phyloP scores from a whole-genome alignment of 2,113 vertebrate species.

The Oncorhynchus keta region DNA sequence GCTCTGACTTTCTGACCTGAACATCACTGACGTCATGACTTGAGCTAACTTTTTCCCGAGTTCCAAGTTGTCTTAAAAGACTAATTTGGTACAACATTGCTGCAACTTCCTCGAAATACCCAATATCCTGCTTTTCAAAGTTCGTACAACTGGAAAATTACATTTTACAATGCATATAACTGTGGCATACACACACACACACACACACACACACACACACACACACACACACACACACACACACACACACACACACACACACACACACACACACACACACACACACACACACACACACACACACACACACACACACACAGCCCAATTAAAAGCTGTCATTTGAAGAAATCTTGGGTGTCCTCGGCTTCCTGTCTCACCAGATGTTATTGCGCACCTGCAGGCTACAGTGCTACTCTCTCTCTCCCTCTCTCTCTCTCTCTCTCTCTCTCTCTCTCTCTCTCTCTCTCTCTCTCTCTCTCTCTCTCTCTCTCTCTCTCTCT shows the following conservation, averaged over 20 bases:
- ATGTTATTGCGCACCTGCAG: slow-evolving; percentile 85
- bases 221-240: background rate
- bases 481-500: no score
- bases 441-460: no score
- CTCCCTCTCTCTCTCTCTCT: no score
- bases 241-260: slow-evolving; percentile 27
- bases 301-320: slow-evolving; percentile 52
- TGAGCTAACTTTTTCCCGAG: no score
- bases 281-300: slow-evolving; percentile 2
- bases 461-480: no score
- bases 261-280: slow-evolving; percentile 40
- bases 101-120: background rate
- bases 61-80: no score
- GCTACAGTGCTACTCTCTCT: slow-evolving; percentile 53
- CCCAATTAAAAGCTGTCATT: slow-evolving; percentile 89
- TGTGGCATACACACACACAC: background rate
- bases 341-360: slow-evolving; percentile 86
- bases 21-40: no score
- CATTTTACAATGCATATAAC: background rate
- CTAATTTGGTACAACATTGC: background rate
- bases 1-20: no score
- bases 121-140: background rate
- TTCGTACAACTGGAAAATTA: background rate
- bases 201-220: background rate
- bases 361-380: slow-evolving; percentile 87